Evolutionary conservation across 2,888 invertebrate species (phyloP).

Genomic region (Scaptodrosophila latifasciaeformis): DNA sequence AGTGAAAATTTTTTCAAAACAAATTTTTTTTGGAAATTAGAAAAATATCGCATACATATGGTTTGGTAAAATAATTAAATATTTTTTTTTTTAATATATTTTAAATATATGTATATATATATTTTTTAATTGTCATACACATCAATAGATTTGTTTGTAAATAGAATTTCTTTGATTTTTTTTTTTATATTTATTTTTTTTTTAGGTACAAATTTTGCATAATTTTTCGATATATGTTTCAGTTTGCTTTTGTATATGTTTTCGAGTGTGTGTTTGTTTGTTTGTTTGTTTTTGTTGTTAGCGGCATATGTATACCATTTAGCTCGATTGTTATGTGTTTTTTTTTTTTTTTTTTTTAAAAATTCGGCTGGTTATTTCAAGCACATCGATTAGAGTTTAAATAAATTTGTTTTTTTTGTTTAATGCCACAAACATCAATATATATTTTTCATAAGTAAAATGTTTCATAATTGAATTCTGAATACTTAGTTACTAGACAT

Average conservation of each 20-base stretch:
- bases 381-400: conserved; percentile 45
- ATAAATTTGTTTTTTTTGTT: conserved; percentile 8
- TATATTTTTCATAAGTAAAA: conserved; percentile 43
- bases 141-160: conserved; percentile 48
- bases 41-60: conserved; percentile 42
- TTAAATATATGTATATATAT: conserved; percentile 20
- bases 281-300: conserved; percentile 13
- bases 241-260: conserved; percentile 33
- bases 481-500: conserved; percentile 59
- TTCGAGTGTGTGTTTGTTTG: conserved; percentile 13
- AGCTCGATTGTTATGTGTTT: conserved; percentile 35
- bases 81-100: background rate
- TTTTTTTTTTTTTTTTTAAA: conserved; percentile 15
- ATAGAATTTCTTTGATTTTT: conserved; percentile 10
- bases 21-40: background rate
- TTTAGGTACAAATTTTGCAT: conserved; percentile 57
- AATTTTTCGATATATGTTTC: conserved; percentile 24
- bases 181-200: conserved; percentile 26
- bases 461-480: conserved; percentile 51
- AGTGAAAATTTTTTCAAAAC: too few relatives aligned
- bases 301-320: conserved; percentile 60
- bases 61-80: conserved; percentile 55
- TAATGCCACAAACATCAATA: conserved; percentile 42
- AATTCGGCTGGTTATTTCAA: conserved; percentile 39
- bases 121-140: conserved; percentile 65